Evolutionary conservation across 2,888 invertebrate genomes (phyloP).

Genomic region (Acleris literana): DNA sequence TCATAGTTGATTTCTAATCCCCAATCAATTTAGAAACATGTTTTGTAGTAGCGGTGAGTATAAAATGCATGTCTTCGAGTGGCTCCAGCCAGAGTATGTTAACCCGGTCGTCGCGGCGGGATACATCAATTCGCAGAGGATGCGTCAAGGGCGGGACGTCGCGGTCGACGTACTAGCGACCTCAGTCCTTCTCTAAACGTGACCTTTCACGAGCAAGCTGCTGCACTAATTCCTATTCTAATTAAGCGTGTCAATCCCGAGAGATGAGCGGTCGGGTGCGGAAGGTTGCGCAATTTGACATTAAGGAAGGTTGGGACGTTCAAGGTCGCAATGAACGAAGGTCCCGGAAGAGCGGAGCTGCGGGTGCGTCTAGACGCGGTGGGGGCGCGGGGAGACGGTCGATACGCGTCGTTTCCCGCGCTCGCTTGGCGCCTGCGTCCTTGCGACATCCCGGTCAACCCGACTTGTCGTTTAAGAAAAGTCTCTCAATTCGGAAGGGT

Average conservation of each 20-base stretch:
- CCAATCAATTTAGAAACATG: conserved; percentile 23
- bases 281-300: conserved; percentile 70
- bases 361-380: conserved; percentile 80
- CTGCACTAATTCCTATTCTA: conserved; percentile 52
- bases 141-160: conserved; percentile 68
- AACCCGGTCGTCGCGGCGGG: conserved; percentile 61
- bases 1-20: conserved; percentile 43
- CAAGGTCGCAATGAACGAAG: conserved; percentile 79
- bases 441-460: conserved; percentile 55
- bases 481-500: conserved; percentile 37
- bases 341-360: conserved; percentile 78
- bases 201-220: conserved; percentile 43
- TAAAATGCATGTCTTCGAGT: conserved; percentile 42
- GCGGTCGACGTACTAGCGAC: conserved; percentile 70
- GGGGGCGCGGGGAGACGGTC: conserved; percentile 72
- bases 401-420: conserved; percentile 83
- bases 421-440: conserved; percentile 77
- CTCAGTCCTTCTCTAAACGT: conserved; percentile 52
- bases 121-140: conserved; percentile 63
- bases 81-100: conserved; percentile 59
- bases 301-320: conserved; percentile 81
- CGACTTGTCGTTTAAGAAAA: conserved; percentile 57
- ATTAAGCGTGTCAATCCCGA: conserved; percentile 60
- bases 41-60: conserved; percentile 17
- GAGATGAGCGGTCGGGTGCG: conserved; percentile 51